Evolutionary conservation across 2,113 vertebrate species (phyloP), one percentile per base, ranked within the genome.

Genomic region (Hypocryptadius cinnamomeus): DNA sequence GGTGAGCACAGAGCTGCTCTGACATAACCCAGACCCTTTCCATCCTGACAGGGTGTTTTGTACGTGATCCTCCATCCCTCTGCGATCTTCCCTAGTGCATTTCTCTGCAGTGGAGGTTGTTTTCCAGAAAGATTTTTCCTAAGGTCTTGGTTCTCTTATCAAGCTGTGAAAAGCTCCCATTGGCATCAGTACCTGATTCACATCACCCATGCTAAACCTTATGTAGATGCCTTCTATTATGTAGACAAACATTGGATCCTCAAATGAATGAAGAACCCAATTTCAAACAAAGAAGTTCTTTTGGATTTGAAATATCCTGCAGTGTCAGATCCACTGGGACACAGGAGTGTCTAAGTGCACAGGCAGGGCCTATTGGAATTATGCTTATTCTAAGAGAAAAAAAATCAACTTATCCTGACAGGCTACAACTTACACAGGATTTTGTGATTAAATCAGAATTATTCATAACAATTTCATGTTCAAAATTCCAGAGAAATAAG

Each of bases 361-460:
- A 33, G 23, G 16, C 37, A 71, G 31, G 56, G 31, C 18, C 44
- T 61, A 10, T 22, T 65, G 45, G 40, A 81, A 69, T 89, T 45
- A 18, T 19, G 8, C 12, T 87, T 69, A 48, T 76, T 79, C 31
- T 35, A 33, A 65, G 61, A 68, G 24, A 45, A 42, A 66, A 66
- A 47, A 37, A 42, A 21, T 24, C 50, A 48, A 31, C 37, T 66
- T 79, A 48, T 65, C 45, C 48, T 82, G 57, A 42, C 48, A 85
- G 61, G 24, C 51, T 84, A 28, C 22, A 89, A 79, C 24, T 85
- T 85, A 48, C n/a, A 35, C 8, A 22, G 48, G 15, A 73, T 79
- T 94, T 87, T 70, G 9, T 68, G 39, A 87, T 79, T 74, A 87
- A 84, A 70, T 84, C 39, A 24, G 33, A 78, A 45, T 54, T 42